Evolutionary conservation across 1,140 invertebrate genomes (phyloP).

Genomic region (Procambarus virginalis): DNA sequence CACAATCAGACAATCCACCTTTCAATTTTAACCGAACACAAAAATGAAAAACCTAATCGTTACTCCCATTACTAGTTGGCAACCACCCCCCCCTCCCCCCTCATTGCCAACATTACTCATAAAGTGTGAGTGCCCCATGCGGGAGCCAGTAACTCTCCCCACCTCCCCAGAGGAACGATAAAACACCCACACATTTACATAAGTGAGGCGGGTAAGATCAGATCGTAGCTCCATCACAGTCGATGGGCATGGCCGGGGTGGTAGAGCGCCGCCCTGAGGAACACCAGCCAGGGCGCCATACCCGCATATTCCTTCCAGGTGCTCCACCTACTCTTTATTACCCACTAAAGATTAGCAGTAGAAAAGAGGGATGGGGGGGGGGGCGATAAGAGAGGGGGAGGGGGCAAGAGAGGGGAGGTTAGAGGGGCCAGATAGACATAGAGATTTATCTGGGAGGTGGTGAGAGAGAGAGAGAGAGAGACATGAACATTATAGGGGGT

Average conservation of each 20-base stretch:
- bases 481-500: no score
- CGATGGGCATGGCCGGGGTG: background rate
- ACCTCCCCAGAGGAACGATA: background rate
- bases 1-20: no score
- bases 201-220: constrained; percentile 30
- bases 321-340: no score
- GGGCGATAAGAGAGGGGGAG: background rate
- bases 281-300: background rate
- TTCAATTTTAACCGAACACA: no score
- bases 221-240: background rate
- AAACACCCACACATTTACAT: constrained; percentile 22
- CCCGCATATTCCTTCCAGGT: background rate
- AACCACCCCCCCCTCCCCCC: no score
- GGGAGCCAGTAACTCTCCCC: background rate
- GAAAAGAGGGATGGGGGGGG: background rate
- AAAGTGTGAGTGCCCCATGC: no score
- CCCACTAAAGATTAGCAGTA: background rate
- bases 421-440: background rate
- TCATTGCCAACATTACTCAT: no score
- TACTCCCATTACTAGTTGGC: no score
- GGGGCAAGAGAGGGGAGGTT: constrained; percentile 22
- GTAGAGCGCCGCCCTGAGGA: background rate
- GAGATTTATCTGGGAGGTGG: no score
- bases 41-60: no score
- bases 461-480: constrained; percentile 46